phyloP scores from a whole-genome alignment of 2,113 vertebrate species.

The Nansenia antarctica region DNA sequence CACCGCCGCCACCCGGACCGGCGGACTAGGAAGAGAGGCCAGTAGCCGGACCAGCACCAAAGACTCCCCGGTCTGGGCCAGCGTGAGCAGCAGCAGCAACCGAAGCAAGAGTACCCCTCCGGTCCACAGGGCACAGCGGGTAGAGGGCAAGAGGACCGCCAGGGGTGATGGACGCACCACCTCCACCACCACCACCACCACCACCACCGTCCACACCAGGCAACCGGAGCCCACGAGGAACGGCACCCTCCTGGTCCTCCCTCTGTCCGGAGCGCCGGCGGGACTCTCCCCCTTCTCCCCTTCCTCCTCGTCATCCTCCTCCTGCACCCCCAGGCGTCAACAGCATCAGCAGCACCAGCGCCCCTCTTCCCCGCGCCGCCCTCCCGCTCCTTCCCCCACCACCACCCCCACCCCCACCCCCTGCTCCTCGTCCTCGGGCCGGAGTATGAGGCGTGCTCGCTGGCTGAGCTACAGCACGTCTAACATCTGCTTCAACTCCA shows the following conservation, averaged over 20 bases:
- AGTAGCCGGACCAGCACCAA: conserved; percentile 45
- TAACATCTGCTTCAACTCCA: conserved; percentile 77
- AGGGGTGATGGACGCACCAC: conserved; percentile 31
- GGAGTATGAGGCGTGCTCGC: conserved; percentile 68
- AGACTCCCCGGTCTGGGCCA: conserved; percentile 52
- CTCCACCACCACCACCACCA: no score
- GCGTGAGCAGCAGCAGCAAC: conserved; percentile 38
- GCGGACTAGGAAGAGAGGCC: conserved; percentile 8
- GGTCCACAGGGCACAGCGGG: conserved; percentile 58
- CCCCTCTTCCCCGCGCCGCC: conserved; percentile 19
- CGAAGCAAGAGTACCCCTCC: conserved; percentile 77
- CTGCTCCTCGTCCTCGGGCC: conserved; percentile 62
- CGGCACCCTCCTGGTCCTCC: conserved; percentile 56
- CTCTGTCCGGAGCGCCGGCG: conserved; percentile 25
- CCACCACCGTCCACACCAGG: no score
- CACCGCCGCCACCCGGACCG: conserved; percentile 26
- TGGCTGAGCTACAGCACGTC: conserved; percentile 79
- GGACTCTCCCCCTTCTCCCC: conserved; percentile 38
- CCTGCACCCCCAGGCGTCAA: conserved; percentile 49
- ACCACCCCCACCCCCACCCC: conserved; percentile 40
- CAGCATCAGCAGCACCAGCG: conserved; percentile 44
- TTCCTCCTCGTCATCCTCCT: conserved; percentile 41
- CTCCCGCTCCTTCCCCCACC: conserved; percentile 24
- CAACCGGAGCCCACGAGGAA: conserved; percentile 64
- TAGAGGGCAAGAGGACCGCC: conserved; percentile 41